phyloP scores from a whole-genome alignment of 2,888 invertebrate genomes.

The Himalopsyche japonica region DNA sequence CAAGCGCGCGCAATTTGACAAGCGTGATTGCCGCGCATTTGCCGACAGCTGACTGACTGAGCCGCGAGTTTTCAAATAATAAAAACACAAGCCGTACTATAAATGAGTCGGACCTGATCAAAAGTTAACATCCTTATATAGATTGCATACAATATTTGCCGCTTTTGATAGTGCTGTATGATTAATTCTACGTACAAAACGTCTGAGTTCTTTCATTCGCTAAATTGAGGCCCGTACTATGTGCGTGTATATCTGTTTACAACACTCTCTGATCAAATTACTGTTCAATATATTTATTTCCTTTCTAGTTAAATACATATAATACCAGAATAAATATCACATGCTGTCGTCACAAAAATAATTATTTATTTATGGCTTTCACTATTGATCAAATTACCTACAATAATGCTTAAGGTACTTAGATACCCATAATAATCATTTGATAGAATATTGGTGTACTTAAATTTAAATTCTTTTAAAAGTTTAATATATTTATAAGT shows the following conservation, averaged over 20 bases:
- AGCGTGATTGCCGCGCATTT: not conserved
- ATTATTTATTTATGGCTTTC: no score
- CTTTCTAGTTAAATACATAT: no score
- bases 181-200: not conserved
- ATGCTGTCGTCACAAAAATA: no score
- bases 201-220: not conserved
- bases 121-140: not conserved
- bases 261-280: not conserved
- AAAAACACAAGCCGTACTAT: not conserved
- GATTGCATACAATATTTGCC: not conserved
- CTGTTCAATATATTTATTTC: not conserved
- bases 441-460: no score
- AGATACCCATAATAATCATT: no score
- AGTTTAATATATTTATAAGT: no score
- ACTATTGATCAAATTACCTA: no score
- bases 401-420: no score
- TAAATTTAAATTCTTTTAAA: no score
- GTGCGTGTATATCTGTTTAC: not conserved
- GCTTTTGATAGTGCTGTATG: not conserved
- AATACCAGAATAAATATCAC: no score
- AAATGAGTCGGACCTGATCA: not conserved
- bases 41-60: slow-evolving; percentile 7
- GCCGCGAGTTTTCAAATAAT: slow-evolving; percentile 1
- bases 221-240: not conserved
- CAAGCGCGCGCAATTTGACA: not conserved